Evolutionary conservation across 2,888 invertebrate species (phyloP).

Genomic region (Tetramorium bicarinatum): DNA sequence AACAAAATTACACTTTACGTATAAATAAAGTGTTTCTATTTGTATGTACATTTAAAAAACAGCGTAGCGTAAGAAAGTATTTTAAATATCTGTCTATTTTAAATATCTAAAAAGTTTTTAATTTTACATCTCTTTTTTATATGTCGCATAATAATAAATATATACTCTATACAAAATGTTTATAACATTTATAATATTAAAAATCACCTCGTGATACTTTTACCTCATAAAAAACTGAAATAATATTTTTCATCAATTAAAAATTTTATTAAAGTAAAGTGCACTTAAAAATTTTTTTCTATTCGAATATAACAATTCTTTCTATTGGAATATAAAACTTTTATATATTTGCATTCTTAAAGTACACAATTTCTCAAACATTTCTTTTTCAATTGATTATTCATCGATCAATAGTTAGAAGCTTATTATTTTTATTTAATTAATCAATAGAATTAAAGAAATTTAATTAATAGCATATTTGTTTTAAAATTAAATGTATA

Average conservation of each 20-base stretch:
- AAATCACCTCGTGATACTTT: background rate
- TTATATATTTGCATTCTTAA: background rate
- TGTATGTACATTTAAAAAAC: constrained; percentile 28
- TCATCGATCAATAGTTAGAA: background rate
- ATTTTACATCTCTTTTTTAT: background rate
- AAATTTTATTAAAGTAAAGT: background rate
- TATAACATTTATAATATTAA: background rate
- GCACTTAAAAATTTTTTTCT: background rate
- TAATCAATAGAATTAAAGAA: background rate
- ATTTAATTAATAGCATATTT: background rate
- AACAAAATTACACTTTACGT: background rate
- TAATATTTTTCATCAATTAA: background rate
- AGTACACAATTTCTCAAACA: background rate
- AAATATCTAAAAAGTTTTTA: too few species aligned
- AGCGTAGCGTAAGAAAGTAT: background rate
- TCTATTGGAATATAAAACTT: background rate
- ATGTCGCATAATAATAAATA: background rate
- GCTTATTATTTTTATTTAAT: background rate
- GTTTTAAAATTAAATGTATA: background rate
- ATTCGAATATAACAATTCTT: too few species aligned
- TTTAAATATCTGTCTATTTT: background rate
- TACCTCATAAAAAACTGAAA: background rate
- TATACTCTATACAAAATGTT: background rate
- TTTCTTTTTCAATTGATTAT: background rate
- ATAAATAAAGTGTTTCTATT: constrained; percentile 29